Conservation (phyloP, 2,113 vertebrate genomes). For the Bos javanicus region DNA sequence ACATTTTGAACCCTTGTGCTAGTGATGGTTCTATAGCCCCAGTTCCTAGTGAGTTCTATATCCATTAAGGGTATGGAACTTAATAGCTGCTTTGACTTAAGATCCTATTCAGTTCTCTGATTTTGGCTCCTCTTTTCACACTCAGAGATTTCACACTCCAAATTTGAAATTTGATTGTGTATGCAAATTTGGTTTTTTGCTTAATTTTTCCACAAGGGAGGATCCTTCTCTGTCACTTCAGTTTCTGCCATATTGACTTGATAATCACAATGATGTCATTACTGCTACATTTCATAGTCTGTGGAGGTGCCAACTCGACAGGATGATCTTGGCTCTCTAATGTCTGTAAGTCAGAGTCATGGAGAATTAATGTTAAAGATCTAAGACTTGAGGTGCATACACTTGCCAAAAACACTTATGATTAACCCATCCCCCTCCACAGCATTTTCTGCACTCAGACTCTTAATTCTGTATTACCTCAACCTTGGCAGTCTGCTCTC, state of each 20-base stretch:
- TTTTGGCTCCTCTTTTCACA: neutral
- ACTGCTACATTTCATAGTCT: neutral
- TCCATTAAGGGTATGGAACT: neutral
- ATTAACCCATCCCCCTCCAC: too few relatives aligned
- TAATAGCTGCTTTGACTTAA: neutral
- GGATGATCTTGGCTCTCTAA: neutral
- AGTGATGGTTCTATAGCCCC: neutral
- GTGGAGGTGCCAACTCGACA: neutral
- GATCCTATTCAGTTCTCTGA: neutral
- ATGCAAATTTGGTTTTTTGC: neutral
- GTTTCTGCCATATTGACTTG: neutral
- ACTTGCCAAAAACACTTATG: neutral
- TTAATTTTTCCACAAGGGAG: neutral
- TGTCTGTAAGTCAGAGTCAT: neutral
- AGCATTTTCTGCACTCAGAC: neutral
- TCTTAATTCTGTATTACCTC: neutral
- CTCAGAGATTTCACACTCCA: neutral
- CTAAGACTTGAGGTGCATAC: neutral
- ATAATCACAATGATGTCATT: neutral
- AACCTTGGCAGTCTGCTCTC: neutral
- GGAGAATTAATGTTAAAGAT: neutral
- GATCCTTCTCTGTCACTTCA: neutral
- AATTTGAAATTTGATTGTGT: neutral
- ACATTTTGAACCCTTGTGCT: neutral
- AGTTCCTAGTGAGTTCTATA: neutral